Evolutionary conservation across 2,113 vertebrate species (phyloP).

Genomic region (Halcyon malimbica): DNA sequence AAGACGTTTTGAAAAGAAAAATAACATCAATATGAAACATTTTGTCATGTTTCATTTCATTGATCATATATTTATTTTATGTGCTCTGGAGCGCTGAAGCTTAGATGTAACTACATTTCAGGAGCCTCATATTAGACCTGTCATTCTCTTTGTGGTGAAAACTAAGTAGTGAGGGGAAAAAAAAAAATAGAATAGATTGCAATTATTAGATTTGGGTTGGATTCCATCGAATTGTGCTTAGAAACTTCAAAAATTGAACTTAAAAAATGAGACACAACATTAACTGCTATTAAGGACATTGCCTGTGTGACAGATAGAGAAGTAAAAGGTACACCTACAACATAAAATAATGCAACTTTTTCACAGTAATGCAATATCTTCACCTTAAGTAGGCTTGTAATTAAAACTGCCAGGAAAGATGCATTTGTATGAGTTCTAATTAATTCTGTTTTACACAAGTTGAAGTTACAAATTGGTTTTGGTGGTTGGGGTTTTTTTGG

Average conservation of each 20-base stretch:
- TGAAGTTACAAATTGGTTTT: not conserved
- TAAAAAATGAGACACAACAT: conserved; percentile 41
- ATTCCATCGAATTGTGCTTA: conserved; percentile 52
- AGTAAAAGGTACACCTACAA: conserved; percentile 56
- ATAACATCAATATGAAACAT: conserved; percentile 79
- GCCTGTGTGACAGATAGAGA: conserved; percentile 47
- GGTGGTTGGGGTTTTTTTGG: no score
- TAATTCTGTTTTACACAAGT: conserved; percentile 24
- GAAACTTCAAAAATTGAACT: not conserved
- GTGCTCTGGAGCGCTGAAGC: conserved; percentile 71
- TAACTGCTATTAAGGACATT: conserved; percentile 50
- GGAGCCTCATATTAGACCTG: conserved; percentile 74
- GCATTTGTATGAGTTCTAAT: conserved; percentile 60
- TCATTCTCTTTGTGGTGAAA: conserved; percentile 66
- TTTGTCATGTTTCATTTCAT: conserved; percentile 83
- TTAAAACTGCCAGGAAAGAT: conserved; percentile 63
- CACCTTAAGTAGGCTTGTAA: conserved; percentile 59
- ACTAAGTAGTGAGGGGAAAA: conserved; percentile 44
- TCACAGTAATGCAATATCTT: conserved; percentile 54
- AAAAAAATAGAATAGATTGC: conserved; percentile 49
- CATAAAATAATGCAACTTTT: conserved; percentile 43
- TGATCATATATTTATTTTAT: conserved; percentile 81
- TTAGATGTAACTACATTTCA: conserved; percentile 77
- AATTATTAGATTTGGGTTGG: conserved; percentile 67
- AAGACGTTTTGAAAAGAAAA: conserved; percentile 75